Conservation (phyloP, 1,140 invertebrate species). For the Hormaphis cornu region DNA sequence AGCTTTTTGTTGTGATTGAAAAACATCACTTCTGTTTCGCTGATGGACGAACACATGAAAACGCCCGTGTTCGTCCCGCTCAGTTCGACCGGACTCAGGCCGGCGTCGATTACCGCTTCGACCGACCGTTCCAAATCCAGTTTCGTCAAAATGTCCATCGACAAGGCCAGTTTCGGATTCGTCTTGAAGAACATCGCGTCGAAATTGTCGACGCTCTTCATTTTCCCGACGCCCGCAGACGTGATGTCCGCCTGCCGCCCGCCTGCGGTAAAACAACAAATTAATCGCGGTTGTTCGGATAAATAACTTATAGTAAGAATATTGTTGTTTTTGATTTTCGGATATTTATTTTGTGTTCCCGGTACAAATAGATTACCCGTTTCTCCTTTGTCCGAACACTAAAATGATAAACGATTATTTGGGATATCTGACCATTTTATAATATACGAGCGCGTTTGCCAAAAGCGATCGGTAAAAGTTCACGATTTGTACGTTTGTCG, state of each 20-base stretch:
- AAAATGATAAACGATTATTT: too few species aligned
- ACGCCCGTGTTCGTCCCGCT: neutral
- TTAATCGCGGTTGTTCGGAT: too few species aligned
- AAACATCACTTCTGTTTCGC: neutral
- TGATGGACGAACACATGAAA: neutral
- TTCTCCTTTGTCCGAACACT: too few species aligned
- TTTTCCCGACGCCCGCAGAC: neutral
- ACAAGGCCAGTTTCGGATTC: constrained; percentile 34
- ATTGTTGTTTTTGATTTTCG: too few species aligned
- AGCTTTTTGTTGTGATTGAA: neutral
- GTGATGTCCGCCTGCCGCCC: neutral
- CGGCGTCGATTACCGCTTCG: constrained; percentile 33
- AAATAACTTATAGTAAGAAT: too few species aligned
- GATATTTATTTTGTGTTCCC: too few species aligned
- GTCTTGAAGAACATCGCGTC: constrained; percentile 38
- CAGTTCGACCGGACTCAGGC: neutral
- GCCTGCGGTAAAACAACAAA: too few species aligned
- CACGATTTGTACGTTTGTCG: too few species aligned
- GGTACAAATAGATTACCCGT: too few species aligned
- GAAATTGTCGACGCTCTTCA: constrained; percentile 29
- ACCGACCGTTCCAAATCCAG: constrained; percentile 16
- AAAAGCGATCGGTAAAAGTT: too few species aligned
- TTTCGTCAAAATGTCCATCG: constrained; percentile 36
- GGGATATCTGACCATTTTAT: too few species aligned
- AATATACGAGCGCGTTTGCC: too few species aligned